Evolutionary conservation across 2,797 vertebrate genomes (phyloP).

Genomic region (Geotrypetes seraphini): DNA sequence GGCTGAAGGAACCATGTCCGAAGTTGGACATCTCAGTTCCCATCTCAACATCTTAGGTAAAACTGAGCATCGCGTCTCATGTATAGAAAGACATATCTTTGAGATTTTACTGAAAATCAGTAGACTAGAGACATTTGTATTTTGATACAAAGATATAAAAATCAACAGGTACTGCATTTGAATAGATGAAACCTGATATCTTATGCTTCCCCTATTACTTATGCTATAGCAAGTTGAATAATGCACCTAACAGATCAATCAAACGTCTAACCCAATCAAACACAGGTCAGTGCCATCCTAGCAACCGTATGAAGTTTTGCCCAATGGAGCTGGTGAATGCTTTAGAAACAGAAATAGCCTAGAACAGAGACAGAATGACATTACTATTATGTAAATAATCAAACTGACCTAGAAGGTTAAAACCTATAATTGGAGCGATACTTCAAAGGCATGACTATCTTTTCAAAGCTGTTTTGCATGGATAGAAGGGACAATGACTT

Average conservation of each 20-base stretch:
- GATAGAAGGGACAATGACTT: slow-evolving; percentile 58
- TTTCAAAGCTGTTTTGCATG: slow-evolving; percentile 62
- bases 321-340: slow-evolving; percentile 57
- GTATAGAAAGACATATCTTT: too few relatives aligned
- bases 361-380: slow-evolving; percentile 86
- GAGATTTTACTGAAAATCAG: too few relatives aligned
- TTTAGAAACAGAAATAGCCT: slow-evolving; percentile 77
- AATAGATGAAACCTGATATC: slow-evolving; percentile 33
- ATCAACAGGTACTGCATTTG: too few relatives aligned
- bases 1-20: too few relatives aligned
- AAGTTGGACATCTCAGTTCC: too few relatives aligned
- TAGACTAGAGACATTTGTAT: too few relatives aligned
- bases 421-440: slow-evolving; percentile 97
- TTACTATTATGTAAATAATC: slow-evolving; percentile 96
- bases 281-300: slow-evolving; percentile 72
- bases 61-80: too few relatives aligned
- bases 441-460: slow-evolving; percentile 95
- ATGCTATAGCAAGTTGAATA: slow-evolving; percentile 56
- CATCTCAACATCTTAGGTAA: too few relatives aligned
- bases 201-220: slow-evolving; percentile 45
- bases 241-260: slow-evolving; percentile 50
- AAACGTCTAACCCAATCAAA: slow-evolving; percentile 76
- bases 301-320: slow-evolving; percentile 70
- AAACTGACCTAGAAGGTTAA: slow-evolving; percentile 94
- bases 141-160: too few relatives aligned